Conservation (phyloP, 2,113 vertebrate genomes). For the Acanthisitta chloris region DNA sequence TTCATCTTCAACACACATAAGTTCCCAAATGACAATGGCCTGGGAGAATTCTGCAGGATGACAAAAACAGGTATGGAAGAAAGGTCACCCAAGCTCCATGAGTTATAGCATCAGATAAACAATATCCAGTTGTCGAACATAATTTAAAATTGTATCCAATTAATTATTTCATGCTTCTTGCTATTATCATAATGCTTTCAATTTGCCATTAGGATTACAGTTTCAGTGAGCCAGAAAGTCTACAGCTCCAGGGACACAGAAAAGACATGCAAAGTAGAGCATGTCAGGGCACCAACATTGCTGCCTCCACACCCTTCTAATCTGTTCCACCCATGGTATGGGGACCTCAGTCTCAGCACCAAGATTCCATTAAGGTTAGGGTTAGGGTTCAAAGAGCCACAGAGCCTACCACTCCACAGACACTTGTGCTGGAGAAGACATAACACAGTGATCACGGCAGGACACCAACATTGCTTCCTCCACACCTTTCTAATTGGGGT, state of each 20-base stretch:
- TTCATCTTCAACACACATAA: not conserved
- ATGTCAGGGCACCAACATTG: too few relatives aligned
- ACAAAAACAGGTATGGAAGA: not conserved
- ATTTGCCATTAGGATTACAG: not conserved
- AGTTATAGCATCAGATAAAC: not conserved
- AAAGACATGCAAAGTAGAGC: not conserved
- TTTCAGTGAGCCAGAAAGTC: not conserved
- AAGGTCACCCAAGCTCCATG: not conserved
- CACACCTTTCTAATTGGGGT: not conserved
- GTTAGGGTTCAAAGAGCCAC: not conserved
- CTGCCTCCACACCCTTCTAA: not conserved
- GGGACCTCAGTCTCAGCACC: not conserved
- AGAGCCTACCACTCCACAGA: not conserved
- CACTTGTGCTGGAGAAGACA: not conserved
- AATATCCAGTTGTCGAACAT: not conserved
- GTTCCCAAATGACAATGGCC: not conserved
- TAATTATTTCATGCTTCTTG: not conserved
- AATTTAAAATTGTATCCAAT: not conserved
- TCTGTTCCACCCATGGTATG: not conserved
- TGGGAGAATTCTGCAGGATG: not conserved
- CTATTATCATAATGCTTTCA: not conserved
- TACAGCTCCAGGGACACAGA: not conserved
- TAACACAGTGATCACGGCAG: not conserved
- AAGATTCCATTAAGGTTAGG: not conserved
- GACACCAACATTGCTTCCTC: fast-evolving